Conservation (phyloP, 2,113 vertebrate genomes). For the Pontoporia blainvillei region DNA sequence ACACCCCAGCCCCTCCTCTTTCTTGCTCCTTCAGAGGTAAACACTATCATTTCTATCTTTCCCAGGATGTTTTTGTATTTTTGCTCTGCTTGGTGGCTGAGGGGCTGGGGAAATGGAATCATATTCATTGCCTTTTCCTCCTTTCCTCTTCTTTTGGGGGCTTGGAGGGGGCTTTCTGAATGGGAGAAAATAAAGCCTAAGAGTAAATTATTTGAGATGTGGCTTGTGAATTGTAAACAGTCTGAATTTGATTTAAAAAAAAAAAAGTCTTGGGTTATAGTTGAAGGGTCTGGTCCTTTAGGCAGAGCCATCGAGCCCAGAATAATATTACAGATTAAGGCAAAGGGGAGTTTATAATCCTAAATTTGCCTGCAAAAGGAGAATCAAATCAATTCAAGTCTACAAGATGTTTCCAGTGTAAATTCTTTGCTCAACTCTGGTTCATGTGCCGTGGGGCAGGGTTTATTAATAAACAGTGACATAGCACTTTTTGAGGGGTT, state of each 20-base stretch:
- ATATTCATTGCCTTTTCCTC: not conserved
- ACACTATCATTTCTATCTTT: not conserved
- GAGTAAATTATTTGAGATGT: not conserved
- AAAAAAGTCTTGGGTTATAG: not conserved
- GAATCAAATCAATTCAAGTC: not conserved
- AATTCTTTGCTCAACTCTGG: not conserved
- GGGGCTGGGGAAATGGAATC: not conserved
- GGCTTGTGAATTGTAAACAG: not conserved
- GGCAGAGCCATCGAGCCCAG: not conserved
- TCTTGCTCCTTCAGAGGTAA: not conserved
- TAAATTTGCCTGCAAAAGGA: not conserved
- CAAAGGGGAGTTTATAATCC: not conserved
- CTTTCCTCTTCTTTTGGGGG: not conserved
- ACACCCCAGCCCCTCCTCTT: fast-evolving
- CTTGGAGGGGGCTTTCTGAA: not conserved
- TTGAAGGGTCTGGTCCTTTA: not conserved
- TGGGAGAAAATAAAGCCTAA: not conserved
- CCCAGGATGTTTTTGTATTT: not conserved
- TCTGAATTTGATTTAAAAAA: not conserved
- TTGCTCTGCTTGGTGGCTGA: not conserved
- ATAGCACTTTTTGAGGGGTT: not conserved
- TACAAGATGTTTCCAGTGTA: not conserved
- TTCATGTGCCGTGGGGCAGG: not conserved
- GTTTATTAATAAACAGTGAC: not conserved
- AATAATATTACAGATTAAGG: not conserved